Evolutionary conservation across 2,797 vertebrate species (phyloP), one percentile per base, ranked within the genome.

Genomic region (Clarias laeviceps): DNA sequence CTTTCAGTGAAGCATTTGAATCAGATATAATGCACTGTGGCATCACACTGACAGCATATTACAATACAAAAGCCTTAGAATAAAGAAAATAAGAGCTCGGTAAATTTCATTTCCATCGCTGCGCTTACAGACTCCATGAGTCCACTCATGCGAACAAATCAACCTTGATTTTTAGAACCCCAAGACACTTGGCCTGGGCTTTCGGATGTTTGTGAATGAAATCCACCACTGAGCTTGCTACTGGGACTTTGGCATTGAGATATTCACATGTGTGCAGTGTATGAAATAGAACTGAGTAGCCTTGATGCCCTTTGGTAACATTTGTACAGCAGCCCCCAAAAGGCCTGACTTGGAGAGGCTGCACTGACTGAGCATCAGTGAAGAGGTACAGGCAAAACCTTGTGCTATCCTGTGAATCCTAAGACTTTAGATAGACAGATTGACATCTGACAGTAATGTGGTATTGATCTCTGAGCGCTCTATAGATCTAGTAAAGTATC

Each of bases 311-410:
- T 90, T 90, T 90, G 90, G 91, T 91, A 94, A 92, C 92, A 94
- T 95, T 95, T 94, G 91, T 90, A 94, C 91, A 93, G 90, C 45
- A 56, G 82, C 85, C 91, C 84, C 90, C 29, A 2, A 91, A 45
- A 92, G 93, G 86, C 90, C 89, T 87, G 1, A 14, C 88, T 54
- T 82, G 80, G 14, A 92, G 88, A 91, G 90, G 87, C 86, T 89
- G 84, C 88, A 93, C 91, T 92, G 92, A 94, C 91, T 92, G 91
- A 86, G 82, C 80, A 64, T 83, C 69, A 92, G 82, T 87, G 85
- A 88, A 40, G 84, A 88, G 90, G 29, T 76, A 40, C 50, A 90
- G 87, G 85, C 89, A 82, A 86, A 83, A 90, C 90, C 90, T 87
- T 79, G 87, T 88, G 84, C 90, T 83, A 65, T 62, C 0, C 12